Evolutionary conservation across 1,140 invertebrate species (phyloP).

Genomic region (Drosophila cardini): DNA sequence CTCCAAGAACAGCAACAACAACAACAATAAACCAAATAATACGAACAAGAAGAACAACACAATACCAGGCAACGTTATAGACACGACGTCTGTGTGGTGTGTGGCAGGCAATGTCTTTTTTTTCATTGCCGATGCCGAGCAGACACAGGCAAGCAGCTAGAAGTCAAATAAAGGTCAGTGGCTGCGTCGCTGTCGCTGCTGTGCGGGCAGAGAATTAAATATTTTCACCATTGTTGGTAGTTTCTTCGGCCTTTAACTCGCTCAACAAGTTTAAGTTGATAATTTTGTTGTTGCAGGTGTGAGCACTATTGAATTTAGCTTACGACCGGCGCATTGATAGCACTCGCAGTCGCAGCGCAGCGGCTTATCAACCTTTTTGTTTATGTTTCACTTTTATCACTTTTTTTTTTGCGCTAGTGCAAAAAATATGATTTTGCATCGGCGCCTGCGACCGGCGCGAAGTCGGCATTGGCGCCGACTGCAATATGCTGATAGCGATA

Average conservation of each 20-base stretch:
- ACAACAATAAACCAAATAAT: slow-evolving; percentile 1
- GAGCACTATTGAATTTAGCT: slow-evolving; percentile 43
- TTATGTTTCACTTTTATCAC: slow-evolving; percentile 75
- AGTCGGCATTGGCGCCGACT: slow-evolving; percentile 57
- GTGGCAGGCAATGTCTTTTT: slow-evolving; percentile 70
- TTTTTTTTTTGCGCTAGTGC: slow-evolving; percentile 52
- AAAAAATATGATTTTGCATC: slow-evolving; percentile 51
- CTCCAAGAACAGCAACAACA: slow-evolving; percentile 39
- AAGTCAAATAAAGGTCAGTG: slow-evolving; percentile 82
- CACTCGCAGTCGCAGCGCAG: slow-evolving; percentile 8
- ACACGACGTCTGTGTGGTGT: slow-evolving; percentile 43
- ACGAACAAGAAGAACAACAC: slow-evolving; percentile 2
- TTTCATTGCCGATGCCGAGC: slow-evolving; percentile 61
- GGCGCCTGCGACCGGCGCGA: slow-evolving; percentile 25
- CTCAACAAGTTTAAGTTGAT: slow-evolving; percentile 77
- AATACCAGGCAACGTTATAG: slow-evolving; percentile 8
- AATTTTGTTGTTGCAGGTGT: slow-evolving; percentile 51
- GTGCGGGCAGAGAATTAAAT: slow-evolving; percentile 64
- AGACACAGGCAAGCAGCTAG: slow-evolving; percentile 57
- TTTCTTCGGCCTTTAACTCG: slow-evolving; percentile 69
- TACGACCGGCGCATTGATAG: slow-evolving; percentile 72
- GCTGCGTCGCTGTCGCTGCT: slow-evolving; percentile 54
- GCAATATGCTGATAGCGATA: slow-evolving; percentile 58
- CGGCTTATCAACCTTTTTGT: slow-evolving; percentile 72
- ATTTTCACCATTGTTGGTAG: slow-evolving; percentile 76